Evolutionary conservation across 2,113 vertebrate species (phyloP).

Genomic region (Hippocampus zosterae): DNA sequence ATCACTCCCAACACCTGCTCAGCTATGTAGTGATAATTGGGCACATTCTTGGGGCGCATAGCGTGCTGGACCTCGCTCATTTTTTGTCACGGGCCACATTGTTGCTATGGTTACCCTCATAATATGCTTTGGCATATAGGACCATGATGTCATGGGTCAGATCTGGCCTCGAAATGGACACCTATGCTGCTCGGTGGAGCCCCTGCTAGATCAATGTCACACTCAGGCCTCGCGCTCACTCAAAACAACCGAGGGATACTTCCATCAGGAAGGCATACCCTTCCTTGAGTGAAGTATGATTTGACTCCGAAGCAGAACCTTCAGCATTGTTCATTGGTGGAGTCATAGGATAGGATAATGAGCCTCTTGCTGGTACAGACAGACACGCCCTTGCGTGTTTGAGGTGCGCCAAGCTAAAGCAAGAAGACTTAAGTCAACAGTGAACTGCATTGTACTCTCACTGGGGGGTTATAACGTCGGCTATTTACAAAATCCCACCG

Average conservation of each 20-base stretch:
- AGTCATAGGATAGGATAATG: neutral
- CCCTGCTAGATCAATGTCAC: neutral
- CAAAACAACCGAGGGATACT: neutral
- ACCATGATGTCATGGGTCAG: too few relatives aligned
- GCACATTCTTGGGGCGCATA: too few relatives aligned
- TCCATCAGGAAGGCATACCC: neutral
- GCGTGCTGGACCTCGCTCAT: too few relatives aligned
- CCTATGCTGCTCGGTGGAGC: neutral
- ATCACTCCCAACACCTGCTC: neutral
- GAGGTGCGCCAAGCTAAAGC: neutral
- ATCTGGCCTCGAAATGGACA: too few relatives aligned
- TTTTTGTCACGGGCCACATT: too few relatives aligned
- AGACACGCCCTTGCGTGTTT: neutral
- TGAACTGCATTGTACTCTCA: neutral
- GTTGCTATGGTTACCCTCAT: too few relatives aligned
- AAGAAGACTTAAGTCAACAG: neutral
- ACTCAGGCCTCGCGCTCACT: neutral
- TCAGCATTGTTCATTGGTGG: neutral
- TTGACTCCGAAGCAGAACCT: neutral
- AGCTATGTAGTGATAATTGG: neutral
- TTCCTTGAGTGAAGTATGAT: neutral
- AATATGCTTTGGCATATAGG: too few relatives aligned
- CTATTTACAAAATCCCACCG: too few relatives aligned
- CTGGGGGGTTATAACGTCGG: neutral
- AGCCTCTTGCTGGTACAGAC: neutral